Evolutionary conservation across 2,797 vertebrate species (phyloP).

Genomic region (Melanotaenia pygmaea): DNA sequence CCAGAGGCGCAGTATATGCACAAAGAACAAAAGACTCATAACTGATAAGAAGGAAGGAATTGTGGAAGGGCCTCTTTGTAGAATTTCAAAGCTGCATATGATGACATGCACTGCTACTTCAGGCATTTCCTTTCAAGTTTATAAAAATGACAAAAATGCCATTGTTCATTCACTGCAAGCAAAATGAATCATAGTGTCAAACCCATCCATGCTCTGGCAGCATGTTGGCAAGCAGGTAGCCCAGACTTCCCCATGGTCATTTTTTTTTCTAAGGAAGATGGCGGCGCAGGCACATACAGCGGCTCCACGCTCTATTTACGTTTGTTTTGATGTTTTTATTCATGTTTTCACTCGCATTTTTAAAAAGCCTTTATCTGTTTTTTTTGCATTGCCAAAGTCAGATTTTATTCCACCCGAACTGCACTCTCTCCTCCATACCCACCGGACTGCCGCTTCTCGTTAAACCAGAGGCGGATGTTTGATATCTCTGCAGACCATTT

Average conservation of each 20-base stretch:
- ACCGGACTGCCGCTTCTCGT: no score
- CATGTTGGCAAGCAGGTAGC: not conserved
- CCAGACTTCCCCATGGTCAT: not conserved
- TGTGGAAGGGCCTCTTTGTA: slow-evolving; percentile 37
- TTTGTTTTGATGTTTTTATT: no score
- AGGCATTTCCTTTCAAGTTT: slow-evolving; percentile 60
- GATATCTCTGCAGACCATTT: no score
- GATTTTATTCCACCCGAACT: no score
- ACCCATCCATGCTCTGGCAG: not conserved
- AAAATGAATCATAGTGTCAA: slow-evolving; percentile 5
- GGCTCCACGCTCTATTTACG: no score
- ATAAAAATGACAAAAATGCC: slow-evolving; percentile 58
- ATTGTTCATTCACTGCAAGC: slow-evolving; percentile 64
- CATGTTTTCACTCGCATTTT: no score
- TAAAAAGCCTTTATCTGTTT: no score
- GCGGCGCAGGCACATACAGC: no score
- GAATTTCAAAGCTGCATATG: slow-evolving; percentile 43
- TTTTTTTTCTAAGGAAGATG: no score
- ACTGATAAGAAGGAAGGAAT: slow-evolving; percentile 54
- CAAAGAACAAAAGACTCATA: slow-evolving; percentile 61
- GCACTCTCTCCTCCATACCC: no score
- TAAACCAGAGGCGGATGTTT: no score
- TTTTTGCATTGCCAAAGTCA: no score
- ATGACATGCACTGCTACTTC: slow-evolving; percentile 55
- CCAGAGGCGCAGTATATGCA: slow-evolving; percentile 40